Evolutionary conservation across 2,888 invertebrate genomes (phyloP), one percentile per base, ranked within the genome.

Genomic region (Xanthia togata): DNA sequence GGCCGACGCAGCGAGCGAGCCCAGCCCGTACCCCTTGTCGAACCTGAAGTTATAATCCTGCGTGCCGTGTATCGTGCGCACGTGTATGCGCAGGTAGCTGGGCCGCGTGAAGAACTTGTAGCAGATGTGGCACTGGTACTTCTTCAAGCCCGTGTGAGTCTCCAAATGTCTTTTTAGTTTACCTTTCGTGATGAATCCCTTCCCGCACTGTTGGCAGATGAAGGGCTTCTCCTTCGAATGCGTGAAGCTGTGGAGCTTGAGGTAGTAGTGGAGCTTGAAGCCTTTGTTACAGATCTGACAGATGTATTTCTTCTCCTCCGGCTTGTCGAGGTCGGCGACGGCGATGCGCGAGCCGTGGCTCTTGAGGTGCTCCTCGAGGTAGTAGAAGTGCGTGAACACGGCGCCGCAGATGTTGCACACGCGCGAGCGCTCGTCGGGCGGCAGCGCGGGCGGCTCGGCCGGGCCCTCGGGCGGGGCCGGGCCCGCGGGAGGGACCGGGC

Each of bases 391-490:
- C 64, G 95, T 94, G 93, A 96, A 96, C 0, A 95, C 91, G 75
- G 96, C 93, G 0, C 96, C 96, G 90, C 96, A 96, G 50, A 96
- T 96, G 90, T 96, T 96, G 91, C 96, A 96, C 4, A 96, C 92
- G 23, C 95, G 89, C 26, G 93, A 94, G 0, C 96, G 83, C 82
- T 95, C 96, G 90, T 96, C 95, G 0, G 91, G 69, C 0, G 93
- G 91, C 0, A 91, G 90, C 70, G 47, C 0, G 91, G 73, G 0
- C 88, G 67, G 31, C 31, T 31, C 20, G 86, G 0, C 68, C 0
- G 12, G 14, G 14, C 4, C 44, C 14, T 4, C 0, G 4, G n/a
- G 0, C n/a, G n/a, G 87, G 65, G 6, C n/a, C 35, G n/a, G 2
- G 14, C 94, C 88, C 95, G 81, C 79, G 94, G 89, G 89, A 70